Evolutionary conservation across 2,888 invertebrate genomes (phyloP), one percentile per base, ranked within the genome.

Genomic region (Diaphora mendica): DNA sequence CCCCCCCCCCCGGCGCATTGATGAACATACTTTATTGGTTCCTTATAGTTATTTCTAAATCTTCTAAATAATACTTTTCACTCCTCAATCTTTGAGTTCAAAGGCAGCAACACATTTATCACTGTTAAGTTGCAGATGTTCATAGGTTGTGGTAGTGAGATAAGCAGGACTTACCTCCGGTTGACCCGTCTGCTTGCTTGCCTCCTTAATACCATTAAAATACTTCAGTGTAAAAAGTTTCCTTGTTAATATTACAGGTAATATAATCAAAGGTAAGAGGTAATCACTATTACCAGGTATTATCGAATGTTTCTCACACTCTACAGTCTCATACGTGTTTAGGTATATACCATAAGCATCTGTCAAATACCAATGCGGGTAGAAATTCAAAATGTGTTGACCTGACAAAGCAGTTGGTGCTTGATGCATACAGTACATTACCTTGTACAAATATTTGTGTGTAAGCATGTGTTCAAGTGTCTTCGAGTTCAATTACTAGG

Each of bases 361-460:
- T 55, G 33, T 65, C 59, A 35, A 71, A 74, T 67, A 68, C 30
- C 64, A n/a, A 67, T 64, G 62, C 42, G 70, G 68, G 65, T 88
- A 90, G 86, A 89, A 91, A 92, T 91, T 91, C 88, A 89, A 88
- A 48, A 89, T 82, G 89, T 91, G 89, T 85, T 89, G 90, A 92
- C 86, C 91, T 88, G 89, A 70, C 71, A 73, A 64, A 20, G 9
- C 64, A 64, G 55, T 51, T 55, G 42, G 26, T 51, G 42, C 70
- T 30, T 33, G 44, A 39, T 39, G 44, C 70, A 71, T 51, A 64
- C 68, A 68, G 64, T 59, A 64, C 66, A 71, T 59, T 26, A n/a
- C 39, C 11, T 17, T 65, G 71, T 35, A 42, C 15, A 51, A 68
- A n/a, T 35, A 64, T 62, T 35, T 23, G 30, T 64, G 73, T 73